Conservation (phyloP, 2,888 invertebrate species). For the Rhagonycha fulva region DNA sequence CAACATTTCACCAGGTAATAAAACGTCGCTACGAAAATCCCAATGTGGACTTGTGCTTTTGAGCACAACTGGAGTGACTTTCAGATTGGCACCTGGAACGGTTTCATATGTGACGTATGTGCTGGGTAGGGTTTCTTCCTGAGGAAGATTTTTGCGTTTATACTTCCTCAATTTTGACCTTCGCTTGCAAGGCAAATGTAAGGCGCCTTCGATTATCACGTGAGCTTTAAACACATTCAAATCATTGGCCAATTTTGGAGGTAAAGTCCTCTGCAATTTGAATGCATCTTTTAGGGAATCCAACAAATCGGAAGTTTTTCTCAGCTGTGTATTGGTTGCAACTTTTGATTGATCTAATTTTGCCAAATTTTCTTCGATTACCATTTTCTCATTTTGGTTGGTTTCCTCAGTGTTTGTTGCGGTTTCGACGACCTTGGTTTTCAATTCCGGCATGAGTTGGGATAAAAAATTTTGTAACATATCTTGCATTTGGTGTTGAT, state of each 20-base stretch:
- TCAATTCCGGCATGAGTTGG: conserved; percentile 37
- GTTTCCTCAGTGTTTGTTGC: conserved; percentile 44
- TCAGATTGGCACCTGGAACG: conserved; percentile 41
- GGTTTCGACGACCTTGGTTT: conserved; percentile 42
- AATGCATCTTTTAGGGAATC: conserved; percentile 52
- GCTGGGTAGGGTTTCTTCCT: conserved; percentile 59
- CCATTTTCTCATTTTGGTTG: background rate
- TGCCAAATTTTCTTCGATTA: background rate
- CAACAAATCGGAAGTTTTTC: conserved; percentile 49
- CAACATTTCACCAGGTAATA: conserved; percentile 57
- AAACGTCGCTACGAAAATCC: conserved; percentile 59
- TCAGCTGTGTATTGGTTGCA: conserved; percentile 28
- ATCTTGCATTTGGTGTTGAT: conserved; percentile 11
- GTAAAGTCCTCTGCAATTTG: conserved; percentile 27
- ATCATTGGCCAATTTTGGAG: background rate
- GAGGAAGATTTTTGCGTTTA: conserved; percentile 42
- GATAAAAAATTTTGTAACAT: conserved; percentile 41
- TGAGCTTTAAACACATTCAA: conserved; percentile 54
- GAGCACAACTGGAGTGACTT: conserved; percentile 58
- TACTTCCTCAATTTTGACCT: conserved; percentile 48
- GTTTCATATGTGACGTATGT: conserved; percentile 67
- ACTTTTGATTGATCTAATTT: background rate
- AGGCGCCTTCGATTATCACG: conserved; percentile 61
- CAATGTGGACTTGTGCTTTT: conserved; percentile 61
- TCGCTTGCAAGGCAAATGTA: conserved; percentile 58